These are phyloP conservation scores for Pentalonia nigronervosa DNA, from an alignment of 1,140 invertebrate species.

Conservation along the genomic window DNA sequence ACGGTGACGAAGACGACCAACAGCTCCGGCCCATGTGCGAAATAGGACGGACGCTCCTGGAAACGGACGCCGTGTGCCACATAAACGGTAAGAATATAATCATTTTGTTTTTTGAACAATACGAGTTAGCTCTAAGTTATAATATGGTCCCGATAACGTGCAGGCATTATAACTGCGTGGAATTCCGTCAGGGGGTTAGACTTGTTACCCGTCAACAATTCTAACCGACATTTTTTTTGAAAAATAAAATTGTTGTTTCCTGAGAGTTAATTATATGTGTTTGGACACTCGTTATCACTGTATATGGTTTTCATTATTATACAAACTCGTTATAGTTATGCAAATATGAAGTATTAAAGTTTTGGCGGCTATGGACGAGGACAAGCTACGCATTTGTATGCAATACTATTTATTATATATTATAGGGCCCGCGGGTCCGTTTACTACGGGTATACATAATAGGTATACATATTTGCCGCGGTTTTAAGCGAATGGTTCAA, in stretches of 20 bases:
- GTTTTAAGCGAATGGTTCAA: background rate
- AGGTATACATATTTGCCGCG: background rate
- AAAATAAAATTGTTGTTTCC: background rate
- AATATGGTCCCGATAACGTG: too few relatives aligned
- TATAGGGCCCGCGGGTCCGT: background rate
- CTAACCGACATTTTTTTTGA: too few relatives aligned
- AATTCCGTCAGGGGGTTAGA: background rate
- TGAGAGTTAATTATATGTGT: background rate
- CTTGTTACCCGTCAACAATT: too few relatives aligned
- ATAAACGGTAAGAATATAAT: conserved; percentile 82
- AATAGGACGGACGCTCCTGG: conserved; percentile 71
- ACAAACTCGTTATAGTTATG: background rate
- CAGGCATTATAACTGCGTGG: too few relatives aligned
- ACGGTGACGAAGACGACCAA: conserved; percentile 62
- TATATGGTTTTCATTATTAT: background rate
- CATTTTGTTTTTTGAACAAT: too few relatives aligned
- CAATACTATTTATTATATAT: background rate
- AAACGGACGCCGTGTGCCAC: conserved; percentile 86
- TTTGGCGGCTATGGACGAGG: background rate
- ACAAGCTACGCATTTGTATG: background rate
- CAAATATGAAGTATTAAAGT: background rate
- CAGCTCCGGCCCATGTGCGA: conserved; percentile 68
- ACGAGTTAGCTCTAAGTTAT: background rate
- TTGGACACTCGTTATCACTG: background rate
- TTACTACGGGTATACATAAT: background rate